A percentile compares a stretch with the other conserved stretches of the same genome.
Conservation (phyloP, 2,113 vertebrate species). For the Poeciliopsis retropinna region DNA sequence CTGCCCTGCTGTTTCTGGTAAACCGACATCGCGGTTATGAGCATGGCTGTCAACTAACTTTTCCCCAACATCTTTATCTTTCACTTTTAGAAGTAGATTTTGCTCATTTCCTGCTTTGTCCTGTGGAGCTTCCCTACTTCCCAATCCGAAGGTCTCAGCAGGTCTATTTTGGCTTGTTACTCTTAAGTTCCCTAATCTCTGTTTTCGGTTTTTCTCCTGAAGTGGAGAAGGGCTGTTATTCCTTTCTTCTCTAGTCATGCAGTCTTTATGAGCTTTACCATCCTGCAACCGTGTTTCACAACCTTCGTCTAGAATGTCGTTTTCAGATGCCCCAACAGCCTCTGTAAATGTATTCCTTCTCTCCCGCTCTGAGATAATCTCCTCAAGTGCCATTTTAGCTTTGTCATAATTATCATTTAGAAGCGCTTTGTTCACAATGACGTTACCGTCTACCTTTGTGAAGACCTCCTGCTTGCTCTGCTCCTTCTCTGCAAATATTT, state of each 20-base stretch:
- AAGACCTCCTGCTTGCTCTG: conserved; percentile 36
- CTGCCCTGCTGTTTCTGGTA: conserved; percentile 14
- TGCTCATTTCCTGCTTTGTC: conserved; percentile 21
- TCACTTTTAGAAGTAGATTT: neutral
- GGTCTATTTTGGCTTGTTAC: conserved; percentile 58
- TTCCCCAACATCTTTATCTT: conserved; percentile 32
- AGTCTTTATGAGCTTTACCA: conserved; percentile 27
- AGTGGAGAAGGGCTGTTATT: neutral
- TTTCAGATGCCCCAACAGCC: conserved; percentile 5
- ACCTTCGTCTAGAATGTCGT: conserved; percentile 28
- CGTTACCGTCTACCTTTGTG: conserved; percentile 49
- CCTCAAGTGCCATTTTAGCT: conserved; percentile 77
- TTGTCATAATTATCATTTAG: conserved; percentile 73
- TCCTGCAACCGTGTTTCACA: conserved; percentile 23
- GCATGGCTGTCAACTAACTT: conserved; percentile 4
- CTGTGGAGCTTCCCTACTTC: conserved; percentile 32
- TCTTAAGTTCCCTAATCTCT: conserved; percentile 60
- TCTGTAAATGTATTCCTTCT: conserved; percentile 48
- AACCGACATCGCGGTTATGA: conserved; percentile 10
- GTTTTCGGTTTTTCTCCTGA: conserved; percentile 53
- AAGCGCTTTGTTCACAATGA: conserved; percentile 59
- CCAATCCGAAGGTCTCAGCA: conserved; percentile 42
- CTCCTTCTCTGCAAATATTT: conserved; percentile 63
- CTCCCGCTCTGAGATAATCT: conserved; percentile 75
- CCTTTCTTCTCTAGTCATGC: conserved; percentile 15